Conservation (phyloP, 2,888 invertebrate genomes). For the Corythucha ciliata region DNA sequence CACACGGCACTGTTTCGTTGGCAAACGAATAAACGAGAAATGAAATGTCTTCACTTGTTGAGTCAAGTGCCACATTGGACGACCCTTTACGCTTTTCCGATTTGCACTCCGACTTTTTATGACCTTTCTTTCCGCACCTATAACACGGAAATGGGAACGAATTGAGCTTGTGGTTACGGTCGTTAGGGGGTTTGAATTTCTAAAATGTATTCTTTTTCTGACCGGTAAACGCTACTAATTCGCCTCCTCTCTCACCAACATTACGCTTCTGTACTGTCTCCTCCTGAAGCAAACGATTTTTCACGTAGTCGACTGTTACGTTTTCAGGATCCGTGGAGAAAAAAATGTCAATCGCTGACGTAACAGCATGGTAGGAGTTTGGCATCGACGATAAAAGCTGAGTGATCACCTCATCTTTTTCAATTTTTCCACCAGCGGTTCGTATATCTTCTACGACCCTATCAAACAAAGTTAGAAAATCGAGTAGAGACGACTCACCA, state of each 20-base stretch:
- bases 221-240: too few relatives aligned
- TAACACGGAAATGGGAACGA: background rate
- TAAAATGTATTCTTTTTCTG: too few relatives aligned
- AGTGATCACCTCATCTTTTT: background rate
- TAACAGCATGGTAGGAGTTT: background rate
- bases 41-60: too few relatives aligned
- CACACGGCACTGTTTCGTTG: too few relatives aligned
- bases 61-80: too few relatives aligned
- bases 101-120: background rate
- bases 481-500: background rate
- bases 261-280: background rate
- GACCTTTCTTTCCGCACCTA: background rate
- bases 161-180: background rate
- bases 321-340: background rate
- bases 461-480: background rate
- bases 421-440: background rate
- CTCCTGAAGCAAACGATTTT: conserved; percentile 10
- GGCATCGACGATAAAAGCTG: conserved; percentile 12
- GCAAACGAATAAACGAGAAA: too few relatives aligned
- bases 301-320: conserved; percentile 7
- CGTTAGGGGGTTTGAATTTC: too few relatives aligned
- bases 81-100: too few relatives aligned
- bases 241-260: too few relatives aligned
- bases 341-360: conserved; percentile 3
- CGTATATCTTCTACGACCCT: background rate